Evolutionary conservation across 2,888 invertebrate genomes (phyloP), one percentile per base, ranked within the genome.

Genomic region (Oscheius sp.): DNA sequence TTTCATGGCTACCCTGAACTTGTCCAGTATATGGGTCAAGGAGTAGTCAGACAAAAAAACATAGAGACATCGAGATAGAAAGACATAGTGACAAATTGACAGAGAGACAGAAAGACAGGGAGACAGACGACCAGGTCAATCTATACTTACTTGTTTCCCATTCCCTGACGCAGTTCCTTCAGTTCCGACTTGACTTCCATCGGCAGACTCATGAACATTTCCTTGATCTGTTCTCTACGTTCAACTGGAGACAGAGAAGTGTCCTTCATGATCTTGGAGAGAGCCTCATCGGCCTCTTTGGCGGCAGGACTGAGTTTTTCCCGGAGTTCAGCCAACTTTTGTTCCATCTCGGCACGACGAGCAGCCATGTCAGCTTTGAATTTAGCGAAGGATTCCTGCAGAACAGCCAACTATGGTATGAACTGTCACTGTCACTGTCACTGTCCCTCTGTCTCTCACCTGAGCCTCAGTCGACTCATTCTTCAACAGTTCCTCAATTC

Each of bases 341-440:
- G 33, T 33, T 68, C 68, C 68, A 53, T 55, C 13, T 55, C 68
- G 21, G 53, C 68, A 9, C 68, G 68, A 2, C 55, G 68, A 37
- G 68, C 68, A 53, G 68, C 68, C 68, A 68, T 68, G 2, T 68
- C 68, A 2, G 68, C 2, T 35, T 68, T 68, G 68, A 68, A 68
- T 1, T 37, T 53, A 21, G 33, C 21, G 68, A 68, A 68, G 37
- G 68, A 21, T 37, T 68, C 55, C 63, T 63, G 1, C 4, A 60
- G 29, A 63, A 63, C 7, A 21, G 21, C 21, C 21, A 21, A 59
- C 33, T 29, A 58, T 2, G 4, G 7, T 58, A 32, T 58, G 11
- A 4, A 58, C 29, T 21, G 32, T 3, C 29, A 37, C 11, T 11
- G 21, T 4, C 58, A 2, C 42, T 3, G 37, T 35, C 35, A 7